Evolutionary conservation across 2,797 vertebrate genomes (phyloP).

Genomic region (Fringilla coelebs): DNA sequence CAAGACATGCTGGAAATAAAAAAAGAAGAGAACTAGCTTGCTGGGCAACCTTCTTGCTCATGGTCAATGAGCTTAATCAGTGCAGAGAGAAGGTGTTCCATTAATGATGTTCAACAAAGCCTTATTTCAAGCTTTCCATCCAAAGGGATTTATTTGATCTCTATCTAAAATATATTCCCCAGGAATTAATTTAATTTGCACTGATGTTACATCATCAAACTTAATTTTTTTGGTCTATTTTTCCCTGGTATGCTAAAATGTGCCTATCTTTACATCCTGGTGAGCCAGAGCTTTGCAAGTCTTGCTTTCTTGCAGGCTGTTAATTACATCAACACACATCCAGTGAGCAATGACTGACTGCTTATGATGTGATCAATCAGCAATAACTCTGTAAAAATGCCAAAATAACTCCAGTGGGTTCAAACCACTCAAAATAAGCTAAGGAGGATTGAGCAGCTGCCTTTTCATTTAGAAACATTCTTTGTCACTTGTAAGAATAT

Average conservation of each 20-base stretch:
- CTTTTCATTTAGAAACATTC: not conserved
- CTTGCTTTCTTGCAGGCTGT: not conserved
- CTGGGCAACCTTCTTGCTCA: not conserved
- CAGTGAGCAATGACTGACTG: not conserved
- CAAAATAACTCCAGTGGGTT: not conserved
- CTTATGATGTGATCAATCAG: not conserved
- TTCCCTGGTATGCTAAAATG: not conserved
- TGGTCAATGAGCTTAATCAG: slow-evolving; percentile 32
- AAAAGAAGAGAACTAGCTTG: not conserved
- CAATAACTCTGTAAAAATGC: not conserved
- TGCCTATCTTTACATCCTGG: not conserved
- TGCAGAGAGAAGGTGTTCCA: not conserved
- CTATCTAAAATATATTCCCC: slow-evolving; percentile 39
- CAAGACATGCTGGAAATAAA: slow-evolving; percentile 68
- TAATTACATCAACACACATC: not conserved
- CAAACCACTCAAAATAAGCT: not conserved
- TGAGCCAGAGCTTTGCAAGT: not conserved
- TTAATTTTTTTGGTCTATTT: not conserved
- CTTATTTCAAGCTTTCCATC: not conserved
- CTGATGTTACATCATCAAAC: slow-evolving; percentile 27
- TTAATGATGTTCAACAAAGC: slow-evolving; percentile 21
- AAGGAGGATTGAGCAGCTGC: not conserved
- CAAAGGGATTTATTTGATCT: slow-evolving; percentile 37
- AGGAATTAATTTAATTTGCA: slow-evolving; percentile 19
- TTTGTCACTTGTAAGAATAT: not conserved